phyloP scores from a whole-genome alignment of 2,797 vertebrate genomes.

The Mormyrus hasselquistii region DNA sequence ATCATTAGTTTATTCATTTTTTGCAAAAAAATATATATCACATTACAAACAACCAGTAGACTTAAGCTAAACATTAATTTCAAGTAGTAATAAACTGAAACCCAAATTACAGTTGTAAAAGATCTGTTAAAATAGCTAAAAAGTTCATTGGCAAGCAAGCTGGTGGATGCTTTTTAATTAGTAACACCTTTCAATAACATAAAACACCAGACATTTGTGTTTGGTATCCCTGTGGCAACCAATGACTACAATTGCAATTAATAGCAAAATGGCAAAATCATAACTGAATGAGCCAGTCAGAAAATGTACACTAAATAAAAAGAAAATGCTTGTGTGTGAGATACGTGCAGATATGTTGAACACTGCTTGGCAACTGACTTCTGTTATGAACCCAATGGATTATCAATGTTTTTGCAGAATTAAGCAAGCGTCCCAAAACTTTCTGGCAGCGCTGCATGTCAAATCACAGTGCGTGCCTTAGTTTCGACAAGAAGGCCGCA shows the following conservation, averaged over 20 bases:
- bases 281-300: neutral
- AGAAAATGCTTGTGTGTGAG: neutral
- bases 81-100: neutral
- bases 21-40: neutral
- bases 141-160: no score
- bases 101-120: neutral
- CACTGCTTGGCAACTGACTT: no score
- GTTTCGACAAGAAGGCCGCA: neutral
- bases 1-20: neutral
- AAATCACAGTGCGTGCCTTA: neutral
- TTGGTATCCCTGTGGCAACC: neutral
- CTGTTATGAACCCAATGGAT: neutral
- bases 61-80: neutral
- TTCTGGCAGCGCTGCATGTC: neutral
- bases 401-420: neutral
- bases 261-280: neutral
- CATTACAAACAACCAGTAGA: neutral
- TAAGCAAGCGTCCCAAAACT: neutral
- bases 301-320: neutral
- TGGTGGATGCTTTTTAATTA: neutral
- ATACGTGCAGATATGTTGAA: neutral
- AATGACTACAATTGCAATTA: neutral
- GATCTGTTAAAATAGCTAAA: neutral
- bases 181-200: neutral
- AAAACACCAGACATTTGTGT: neutral